Evolutionary conservation across 1,140 invertebrate genomes (phyloP).

Genomic region (Zeugodacus cucurbitae): DNA sequence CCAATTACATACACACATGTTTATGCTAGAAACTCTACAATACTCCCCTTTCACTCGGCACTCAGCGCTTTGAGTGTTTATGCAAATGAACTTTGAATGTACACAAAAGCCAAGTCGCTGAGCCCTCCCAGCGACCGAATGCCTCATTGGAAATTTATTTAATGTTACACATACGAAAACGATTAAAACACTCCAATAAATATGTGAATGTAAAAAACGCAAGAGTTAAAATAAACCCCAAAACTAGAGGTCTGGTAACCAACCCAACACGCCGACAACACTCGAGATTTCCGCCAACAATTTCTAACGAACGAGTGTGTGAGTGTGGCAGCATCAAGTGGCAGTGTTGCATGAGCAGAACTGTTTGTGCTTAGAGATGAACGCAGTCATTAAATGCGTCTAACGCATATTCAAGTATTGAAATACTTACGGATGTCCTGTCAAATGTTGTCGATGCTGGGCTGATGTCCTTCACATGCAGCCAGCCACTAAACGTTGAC

Average conservation of each 20-base stretch:
- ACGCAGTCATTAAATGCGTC: conserved; percentile 39
- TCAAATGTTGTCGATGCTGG: neutral
- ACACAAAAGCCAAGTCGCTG: neutral
- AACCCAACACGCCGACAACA: neutral
- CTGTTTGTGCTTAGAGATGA: neutral
- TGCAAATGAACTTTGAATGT: neutral
- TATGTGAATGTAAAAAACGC: neutral
- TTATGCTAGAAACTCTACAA: neutral
- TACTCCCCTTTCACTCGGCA: neutral
- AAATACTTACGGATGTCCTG: conserved; percentile 36
- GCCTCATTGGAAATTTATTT: conserved; percentile 46
- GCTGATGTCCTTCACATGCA: neutral
- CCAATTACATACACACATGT: too few relatives aligned
- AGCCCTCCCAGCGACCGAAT: neutral
- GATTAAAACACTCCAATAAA: conserved; percentile 45
- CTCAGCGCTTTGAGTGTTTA: neutral
- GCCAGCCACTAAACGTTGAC: neutral
- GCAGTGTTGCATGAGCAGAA: neutral
- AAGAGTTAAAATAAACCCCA: conserved; percentile 15
- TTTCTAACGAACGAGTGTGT: neutral
- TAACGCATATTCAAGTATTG: conserved; percentile 40
- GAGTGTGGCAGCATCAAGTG: neutral
- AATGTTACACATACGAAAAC: conserved; percentile 47
- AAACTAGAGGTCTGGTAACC: neutral
- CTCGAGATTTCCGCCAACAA: conserved; percentile 7